Base-by-base conservation (phyloP, 1,140 invertebrate species). In the Zaprionus gabonicus region DNA sequence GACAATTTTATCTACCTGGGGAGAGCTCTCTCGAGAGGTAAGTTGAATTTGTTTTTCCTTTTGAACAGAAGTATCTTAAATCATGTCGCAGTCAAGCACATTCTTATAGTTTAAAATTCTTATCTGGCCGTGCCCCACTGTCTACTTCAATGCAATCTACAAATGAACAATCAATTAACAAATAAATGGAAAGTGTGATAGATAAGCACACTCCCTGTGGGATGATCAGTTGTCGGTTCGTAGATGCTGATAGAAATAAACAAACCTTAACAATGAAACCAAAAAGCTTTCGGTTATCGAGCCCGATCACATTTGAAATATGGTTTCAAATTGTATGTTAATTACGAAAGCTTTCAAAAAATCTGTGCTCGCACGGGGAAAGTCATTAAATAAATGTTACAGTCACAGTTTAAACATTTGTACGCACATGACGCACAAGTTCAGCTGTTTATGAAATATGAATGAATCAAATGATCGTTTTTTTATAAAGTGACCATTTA, bases 1-100 rank as follows among this genome's bases (percentile, higher is more conserved):
- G 68, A 71, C 27, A 65, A 15, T 60, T n/a, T 76, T 59, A 41
- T 65, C 60, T 17, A 57, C 27, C 60, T 76, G 34, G 73, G 73
- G 12, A 59, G 31, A 34, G 31, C 31, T 34, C 31, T 34, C 9
- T 34, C 31, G 31, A 34, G 62, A 60, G 73, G 73, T 75, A 71
- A 71, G 72, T 38, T 36, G 7, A 13, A 69, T 13, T 31, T 9
- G 31, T 57, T 28, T 15, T 31, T 4, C n/a, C 4, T 46, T 46
- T 17, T 46, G n/a, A 46, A 46, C n/a, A 9, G 7, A 17, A n/a
- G 6, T 41, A 41, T 41, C 13, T 41, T 41, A 41, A 41, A 41
- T 41, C 2, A n/a, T 41, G 5, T 7, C 5, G 38, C 6, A 41
- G 13, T 44, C 15, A n/a, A 46, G 7, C 10, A 9, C 41, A 51